Evolutionary conservation across 2,797 vertebrate genomes (phyloP), one percentile per base, ranked within the genome.

Genomic region (Columba guinea): DNA sequence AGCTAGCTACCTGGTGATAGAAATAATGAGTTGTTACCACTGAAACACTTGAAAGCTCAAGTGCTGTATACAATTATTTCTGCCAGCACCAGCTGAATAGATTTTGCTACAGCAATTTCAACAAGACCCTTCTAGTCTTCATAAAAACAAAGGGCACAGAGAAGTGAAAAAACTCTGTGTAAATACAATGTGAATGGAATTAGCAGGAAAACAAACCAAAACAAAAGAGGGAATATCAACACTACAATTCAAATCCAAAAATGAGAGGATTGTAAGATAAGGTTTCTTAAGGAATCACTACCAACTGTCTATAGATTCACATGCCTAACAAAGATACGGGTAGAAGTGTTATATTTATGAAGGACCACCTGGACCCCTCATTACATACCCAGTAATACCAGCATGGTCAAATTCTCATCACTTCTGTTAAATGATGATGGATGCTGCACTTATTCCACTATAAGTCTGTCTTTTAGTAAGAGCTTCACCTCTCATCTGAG

Each of bases 11-110:
- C 76, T 52, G 41, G 58, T 52, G 84, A 89, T 4, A 90, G 87
- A 94, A 95, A 91, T 89, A 95, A 95, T 92, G 89, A 78, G 78
- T 65, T 93, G 65, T 65, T 88, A 71, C 34, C 71, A 88, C 8
- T n/a, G 76, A 87, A 84, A 68, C 63, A 67, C 77, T 77, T 89
- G 53, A 93, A 93, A 91, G 65, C 44, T 39, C 34, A 78, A 91
- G 49, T 65, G 87, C 83, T 62, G 39, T 71, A 81, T 20, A 75
- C 71, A 89, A 51, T 94, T 92, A 89, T 70, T 95, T 92, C 89
- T 93, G 68, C 60, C 75, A 94, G 71, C 34, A 92, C 9, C 37
- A 84, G 65, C 41, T 86, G 71, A 95, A 58, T 4, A 89, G 71
- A 69, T 46, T 51, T 96, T 89, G 87, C 37, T 53, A 63, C 44